Percentiles rank a stretch among this genome's conserved stretches.
phyloP scores from a whole-genome alignment of 1,140 invertebrate species.

The Battus philenor region DNA sequence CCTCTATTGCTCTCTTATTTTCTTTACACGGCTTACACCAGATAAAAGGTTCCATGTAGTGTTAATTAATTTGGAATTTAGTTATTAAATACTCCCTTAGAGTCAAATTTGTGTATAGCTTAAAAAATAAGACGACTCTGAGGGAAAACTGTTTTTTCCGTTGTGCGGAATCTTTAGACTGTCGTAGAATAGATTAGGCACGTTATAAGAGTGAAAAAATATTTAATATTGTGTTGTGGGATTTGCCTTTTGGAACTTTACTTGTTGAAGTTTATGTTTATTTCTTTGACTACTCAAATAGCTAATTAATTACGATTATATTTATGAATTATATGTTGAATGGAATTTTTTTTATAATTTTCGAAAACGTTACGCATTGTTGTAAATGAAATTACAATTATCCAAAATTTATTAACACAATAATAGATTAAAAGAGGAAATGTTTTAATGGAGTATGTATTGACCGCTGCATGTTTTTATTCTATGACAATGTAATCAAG shows the following conservation, averaged over 20 bases:
- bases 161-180: slow-evolving; percentile 74
- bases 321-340: not conserved
- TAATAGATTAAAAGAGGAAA: no score
- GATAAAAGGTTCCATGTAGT: slow-evolving; percentile 60
- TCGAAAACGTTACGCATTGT: slow-evolving; percentile 6
- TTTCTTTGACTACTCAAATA: no score
- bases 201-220: slow-evolving; percentile 49
- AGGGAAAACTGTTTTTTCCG: slow-evolving; percentile 65
- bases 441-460: no score
- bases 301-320: no score
- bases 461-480: no score
- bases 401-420: no score
- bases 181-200: slow-evolving; percentile 66
- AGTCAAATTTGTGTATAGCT: slow-evolving; percentile 47
- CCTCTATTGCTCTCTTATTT: slow-evolving; percentile 40
- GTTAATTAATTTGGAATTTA: slow-evolving; percentile 45
- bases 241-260: slow-evolving; percentile 23
- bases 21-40: slow-evolving; percentile 50
- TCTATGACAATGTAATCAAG: no score
- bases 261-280: no score
- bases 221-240: slow-evolving; percentile 30
- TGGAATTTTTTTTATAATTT: slow-evolving; percentile 1
- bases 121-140: slow-evolving; percentile 47
- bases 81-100: slow-evolving; percentile 56
- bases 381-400: no score